Evolutionary conservation across 35 echinoderm and acorn worm genomes (phyloP).

Genomic region (Diadema setosum): DNA sequence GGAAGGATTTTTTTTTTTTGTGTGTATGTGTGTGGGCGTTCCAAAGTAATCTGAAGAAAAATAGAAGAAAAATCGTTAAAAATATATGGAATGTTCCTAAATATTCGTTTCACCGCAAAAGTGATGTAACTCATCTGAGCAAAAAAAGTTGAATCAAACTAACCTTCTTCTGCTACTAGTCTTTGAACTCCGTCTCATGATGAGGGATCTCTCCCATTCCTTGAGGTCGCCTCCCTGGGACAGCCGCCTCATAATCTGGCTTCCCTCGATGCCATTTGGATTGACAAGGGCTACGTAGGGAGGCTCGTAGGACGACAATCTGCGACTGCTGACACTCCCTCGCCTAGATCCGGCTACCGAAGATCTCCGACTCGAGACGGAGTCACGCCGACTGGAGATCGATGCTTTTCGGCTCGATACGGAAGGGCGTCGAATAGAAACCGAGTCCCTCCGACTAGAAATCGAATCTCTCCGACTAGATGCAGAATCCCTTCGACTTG

Average conservation of each 20-base stretch:
- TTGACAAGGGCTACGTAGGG: background rate
- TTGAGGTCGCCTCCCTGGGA: background rate
- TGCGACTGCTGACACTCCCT: background rate
- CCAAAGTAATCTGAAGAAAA: too few species aligned
- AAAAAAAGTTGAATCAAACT: too few species aligned
- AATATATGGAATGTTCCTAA: too few species aligned
- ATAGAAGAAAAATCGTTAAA: too few species aligned
- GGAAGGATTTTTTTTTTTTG: too few species aligned
- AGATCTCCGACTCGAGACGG: background rate
- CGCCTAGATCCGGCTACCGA: background rate
- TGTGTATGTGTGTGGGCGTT: too few species aligned
- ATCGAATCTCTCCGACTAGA: background rate
- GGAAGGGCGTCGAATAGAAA: background rate
- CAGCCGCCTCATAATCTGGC: background rate
- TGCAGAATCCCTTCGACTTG: background rate
- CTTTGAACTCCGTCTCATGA: background rate
- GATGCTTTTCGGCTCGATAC: background rate
- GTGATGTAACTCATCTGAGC: too few species aligned
- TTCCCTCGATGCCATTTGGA: slow-evolving; percentile 3
- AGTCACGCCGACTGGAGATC: background rate
- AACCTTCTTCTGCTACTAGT: background rate
- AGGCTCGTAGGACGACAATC: background rate
- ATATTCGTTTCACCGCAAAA: too few species aligned
- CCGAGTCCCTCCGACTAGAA: background rate
- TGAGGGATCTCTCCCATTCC: slow-evolving; percentile 10